Evolutionary conservation across 2,113 vertebrate species (phyloP).

Genomic region (Anguilla japonica): DNA sequence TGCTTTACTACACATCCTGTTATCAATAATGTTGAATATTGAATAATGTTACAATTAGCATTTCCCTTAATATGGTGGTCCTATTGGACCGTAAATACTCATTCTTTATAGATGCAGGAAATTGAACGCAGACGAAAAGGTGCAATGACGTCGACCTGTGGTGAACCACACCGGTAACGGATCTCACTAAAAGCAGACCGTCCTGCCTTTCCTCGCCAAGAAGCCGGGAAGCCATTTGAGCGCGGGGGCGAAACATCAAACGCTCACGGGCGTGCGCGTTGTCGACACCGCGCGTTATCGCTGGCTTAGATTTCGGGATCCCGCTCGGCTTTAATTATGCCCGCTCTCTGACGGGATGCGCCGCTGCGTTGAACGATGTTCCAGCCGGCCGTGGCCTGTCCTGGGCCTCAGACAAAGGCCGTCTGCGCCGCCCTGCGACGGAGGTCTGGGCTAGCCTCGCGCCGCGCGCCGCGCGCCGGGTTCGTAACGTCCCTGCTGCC

Average conservation of each 20-base stretch:
- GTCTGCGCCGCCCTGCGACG: neutral
- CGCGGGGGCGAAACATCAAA: neutral
- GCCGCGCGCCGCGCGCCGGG: neutral
- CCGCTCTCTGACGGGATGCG: neutral
- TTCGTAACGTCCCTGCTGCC: neutral
- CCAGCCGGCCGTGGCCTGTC: neutral
- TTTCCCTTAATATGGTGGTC: neutral
- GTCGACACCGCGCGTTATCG: neutral
- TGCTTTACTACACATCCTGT: neutral
- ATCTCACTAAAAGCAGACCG: neutral
- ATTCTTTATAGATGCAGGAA: neutral
- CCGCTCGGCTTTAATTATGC: neutral
- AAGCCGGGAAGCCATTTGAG: neutral
- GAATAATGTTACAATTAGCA: neutral
- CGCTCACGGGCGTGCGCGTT: neutral
- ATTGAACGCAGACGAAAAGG: neutral
- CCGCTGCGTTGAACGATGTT: neutral
- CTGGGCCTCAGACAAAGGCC: neutral
- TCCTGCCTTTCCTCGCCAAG: neutral
- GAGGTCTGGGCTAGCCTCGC: neutral
- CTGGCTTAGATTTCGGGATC: neutral
- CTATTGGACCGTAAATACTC: neutral
- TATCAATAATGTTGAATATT: no score
- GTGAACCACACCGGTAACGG: neutral
- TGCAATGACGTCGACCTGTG: neutral